These are phyloP conservation scores for Kuschelorhynchus macadamiae DNA, from an alignment of 2,888 invertebrate species.

Conservation along the genomic window DNA sequence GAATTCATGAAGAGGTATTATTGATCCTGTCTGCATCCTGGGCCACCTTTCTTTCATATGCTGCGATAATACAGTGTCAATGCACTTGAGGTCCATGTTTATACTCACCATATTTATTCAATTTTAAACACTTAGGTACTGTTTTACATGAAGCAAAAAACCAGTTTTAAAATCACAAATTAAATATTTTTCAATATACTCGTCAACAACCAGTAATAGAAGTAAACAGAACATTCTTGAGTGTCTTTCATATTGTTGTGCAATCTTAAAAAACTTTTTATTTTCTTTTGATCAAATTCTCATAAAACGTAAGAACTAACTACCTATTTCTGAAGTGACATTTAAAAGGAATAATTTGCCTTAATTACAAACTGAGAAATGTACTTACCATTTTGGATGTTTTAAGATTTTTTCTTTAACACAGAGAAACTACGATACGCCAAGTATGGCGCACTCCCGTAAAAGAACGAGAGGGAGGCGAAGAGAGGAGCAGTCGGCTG, in stretches of 20 bases:
- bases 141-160: neutral
- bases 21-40: slow-evolving; percentile 2
- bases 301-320: slow-evolving; percentile 26
- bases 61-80: slow-evolving; percentile 28
- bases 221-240: slow-evolving; percentile 18
- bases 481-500: neutral
- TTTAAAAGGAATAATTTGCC: neutral
- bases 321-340: slow-evolving; percentile 4
- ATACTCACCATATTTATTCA: slow-evolving; percentile 30
- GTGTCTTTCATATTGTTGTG: slow-evolving; percentile 66
- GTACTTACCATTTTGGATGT: slow-evolving; percentile 87
- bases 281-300: slow-evolving; percentile 40
- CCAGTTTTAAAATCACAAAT: neutral
- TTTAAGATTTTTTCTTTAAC: slow-evolving; percentile 80
- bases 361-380: slow-evolving; percentile 28
- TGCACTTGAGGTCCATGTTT: slow-evolving; percentile 32
- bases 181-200: neutral
- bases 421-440: slow-evolving; percentile 85
- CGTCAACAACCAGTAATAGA: neutral
- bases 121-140: neutral
- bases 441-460: slow-evolving; percentile 90
- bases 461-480: slow-evolving; percentile 72
- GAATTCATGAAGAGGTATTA: no score
- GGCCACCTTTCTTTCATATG: neutral
- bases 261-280: slow-evolving; percentile 58